Base-by-base conservation (phyloP, 2,797 vertebrate species). In the Dermochelys coriacea region DNA sequence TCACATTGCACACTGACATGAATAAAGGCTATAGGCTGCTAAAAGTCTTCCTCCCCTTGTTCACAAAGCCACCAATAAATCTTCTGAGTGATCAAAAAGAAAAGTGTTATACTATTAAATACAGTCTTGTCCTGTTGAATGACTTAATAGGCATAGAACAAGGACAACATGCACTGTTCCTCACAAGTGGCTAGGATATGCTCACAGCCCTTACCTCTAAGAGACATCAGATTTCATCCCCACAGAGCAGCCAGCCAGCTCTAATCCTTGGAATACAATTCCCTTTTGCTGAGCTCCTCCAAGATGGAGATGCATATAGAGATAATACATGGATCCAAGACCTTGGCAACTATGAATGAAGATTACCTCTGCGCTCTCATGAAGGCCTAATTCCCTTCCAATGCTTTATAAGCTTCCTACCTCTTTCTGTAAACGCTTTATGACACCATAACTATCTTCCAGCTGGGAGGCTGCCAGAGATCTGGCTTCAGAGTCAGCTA, bases 31-130 rank as follows among this genome's bases (percentile, higher is more conserved):
- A n/a, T n/a, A 93, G 49, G 59, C 82, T 86, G 89, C 86, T 57
- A 84, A 95, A 81, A 31, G 16, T 52, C 96, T 71, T 61, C 68
- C 91, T 91, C 94, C 45, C 87, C 80, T 91, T 91, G 88, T 95
- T 95, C 93, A 93, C 68, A 93, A 92, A 93, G 31, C 87, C 89
- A 86, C 86, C 82, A 71, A 61, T 77, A 12, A 47, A 79, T 96
- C 95, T 96, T 81, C 77, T 34, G 15, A 18, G 0, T 85, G 6
- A 89, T 96, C 94, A 93, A 93, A 93, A 94, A 93, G 80, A 14
- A 91, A 94, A 94, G 86, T 93, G 41, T 75, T 27, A 75, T 23
- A 15, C 41, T 37, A n/a, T 47, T 75, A 94, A 93, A 94, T 61
- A n/a, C 51, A 89, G 86, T 41, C 50, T 55, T 4, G 49, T 84